Conservation (phyloP, 2,113 vertebrate species). For the Aix galericulata region DNA sequence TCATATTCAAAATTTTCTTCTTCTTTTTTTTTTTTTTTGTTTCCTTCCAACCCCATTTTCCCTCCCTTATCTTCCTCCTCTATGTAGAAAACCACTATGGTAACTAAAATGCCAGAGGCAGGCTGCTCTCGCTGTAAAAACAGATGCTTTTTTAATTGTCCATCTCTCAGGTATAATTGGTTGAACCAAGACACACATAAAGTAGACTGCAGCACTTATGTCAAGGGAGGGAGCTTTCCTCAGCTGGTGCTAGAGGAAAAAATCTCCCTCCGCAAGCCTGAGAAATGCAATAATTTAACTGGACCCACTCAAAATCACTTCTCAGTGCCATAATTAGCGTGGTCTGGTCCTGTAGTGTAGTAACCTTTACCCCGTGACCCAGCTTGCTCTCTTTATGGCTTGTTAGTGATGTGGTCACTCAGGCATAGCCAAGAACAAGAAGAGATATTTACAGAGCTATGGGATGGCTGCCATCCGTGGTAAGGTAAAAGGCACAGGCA, state of each 20-base stretch:
- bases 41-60: neutral
- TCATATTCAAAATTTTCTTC: neutral
- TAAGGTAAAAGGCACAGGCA: neutral
- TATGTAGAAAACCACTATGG: neutral
- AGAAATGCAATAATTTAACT: neutral
- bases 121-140: neutral
- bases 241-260: neutral
- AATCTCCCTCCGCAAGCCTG: neutral
- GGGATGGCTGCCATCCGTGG: accelerated
- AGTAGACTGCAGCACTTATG: neutral
- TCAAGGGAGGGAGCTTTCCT: neutral
- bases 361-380: neutral
- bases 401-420: neutral
- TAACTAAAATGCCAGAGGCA: constrained; percentile 9
- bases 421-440: neutral
- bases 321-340: neutral
- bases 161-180: constrained; percentile 52
- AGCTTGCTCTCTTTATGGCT: neutral
- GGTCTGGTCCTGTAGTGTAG: neutral
- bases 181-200: neutral
- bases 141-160: constrained; percentile 57
- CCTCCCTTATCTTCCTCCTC: neutral
- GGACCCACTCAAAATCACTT: neutral
- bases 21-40: neutral
- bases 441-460: accelerated